phyloP scores from a whole-genome alignment of 2,113 vertebrate species.

The Tricholaema leucomelas region DNA sequence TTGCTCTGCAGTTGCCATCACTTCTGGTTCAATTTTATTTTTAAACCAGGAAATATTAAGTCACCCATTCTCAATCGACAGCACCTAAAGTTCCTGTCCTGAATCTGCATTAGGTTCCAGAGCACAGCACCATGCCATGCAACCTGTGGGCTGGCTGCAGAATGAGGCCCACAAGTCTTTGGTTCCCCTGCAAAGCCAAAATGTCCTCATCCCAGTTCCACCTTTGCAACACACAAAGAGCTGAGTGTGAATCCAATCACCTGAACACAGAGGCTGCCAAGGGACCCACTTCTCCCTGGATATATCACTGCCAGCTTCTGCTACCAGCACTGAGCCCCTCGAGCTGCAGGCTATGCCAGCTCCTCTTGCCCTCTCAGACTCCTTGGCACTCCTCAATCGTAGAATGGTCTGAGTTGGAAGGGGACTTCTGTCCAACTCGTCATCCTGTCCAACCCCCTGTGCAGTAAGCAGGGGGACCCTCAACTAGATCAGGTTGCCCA shows the following conservation, averaged over 20 bases:
- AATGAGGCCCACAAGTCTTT: rapidly evolving
- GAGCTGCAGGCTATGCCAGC: not conserved
- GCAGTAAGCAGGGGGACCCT: too few species aligned
- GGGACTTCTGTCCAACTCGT: too few species aligned
- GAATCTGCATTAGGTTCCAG: not conserved
- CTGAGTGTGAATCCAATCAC: not conserved
- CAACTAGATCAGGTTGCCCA: too few species aligned
- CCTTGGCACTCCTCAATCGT: too few species aligned
- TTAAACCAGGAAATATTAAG: not conserved
- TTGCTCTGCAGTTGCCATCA: not conserved
- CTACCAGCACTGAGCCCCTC: not conserved
- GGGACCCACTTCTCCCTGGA: not conserved
- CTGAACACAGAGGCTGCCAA: not conserved
- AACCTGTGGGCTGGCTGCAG: not conserved
- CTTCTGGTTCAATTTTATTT: not conserved
- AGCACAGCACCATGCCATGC: not conserved
- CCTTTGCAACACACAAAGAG: not conserved
- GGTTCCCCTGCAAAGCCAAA: not conserved
- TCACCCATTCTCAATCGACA: not conserved
- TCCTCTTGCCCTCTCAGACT: not conserved
- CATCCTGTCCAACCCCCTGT: too few species aligned
- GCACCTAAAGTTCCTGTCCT: not conserved
- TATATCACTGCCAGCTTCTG: not conserved
- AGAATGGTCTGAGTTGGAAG: too few species aligned
- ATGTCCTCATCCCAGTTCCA: not conserved